phyloP scores from a whole-genome alignment of 2,888 invertebrate genomes.

The Trachelus troglodyta region DNA sequence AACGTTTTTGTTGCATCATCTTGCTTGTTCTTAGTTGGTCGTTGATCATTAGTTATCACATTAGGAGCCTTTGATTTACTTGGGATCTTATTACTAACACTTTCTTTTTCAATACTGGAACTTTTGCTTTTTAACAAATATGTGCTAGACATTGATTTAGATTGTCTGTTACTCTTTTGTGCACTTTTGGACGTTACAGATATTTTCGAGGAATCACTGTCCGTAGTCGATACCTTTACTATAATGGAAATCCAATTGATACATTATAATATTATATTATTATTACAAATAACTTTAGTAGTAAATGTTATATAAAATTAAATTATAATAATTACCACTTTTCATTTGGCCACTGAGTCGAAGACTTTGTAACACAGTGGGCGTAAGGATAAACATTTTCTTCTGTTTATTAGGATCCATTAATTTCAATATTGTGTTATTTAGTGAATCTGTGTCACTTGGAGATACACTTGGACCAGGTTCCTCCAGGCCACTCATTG shows the following conservation, averaged over 20 bases:
- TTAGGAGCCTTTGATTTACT: neutral
- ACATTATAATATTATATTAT: neutral
- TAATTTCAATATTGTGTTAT: neutral
- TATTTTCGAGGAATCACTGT: neutral
- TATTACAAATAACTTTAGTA: neutral
- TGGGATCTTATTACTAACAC: neutral
- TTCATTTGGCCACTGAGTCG: slow-evolving; percentile 16
- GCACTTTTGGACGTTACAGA: neutral
- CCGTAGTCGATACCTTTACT: neutral
- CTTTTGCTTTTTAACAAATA: neutral
- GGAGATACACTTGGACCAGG: neutral
- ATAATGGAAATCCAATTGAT: neutral
- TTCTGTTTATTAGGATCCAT: neutral
- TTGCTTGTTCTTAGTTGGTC: neutral
- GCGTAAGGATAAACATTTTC: slow-evolving; percentile 32
- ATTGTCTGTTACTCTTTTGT: neutral
- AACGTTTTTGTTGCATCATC: neutral
- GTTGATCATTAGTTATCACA: neutral
- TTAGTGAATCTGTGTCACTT: neutral
- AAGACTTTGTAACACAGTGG: slow-evolving; percentile 32
- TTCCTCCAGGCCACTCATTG: neutral
- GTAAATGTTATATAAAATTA: neutral
- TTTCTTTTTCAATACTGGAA: neutral
- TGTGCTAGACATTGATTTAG: neutral
- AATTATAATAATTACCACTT: slow-evolving; percentile 7